Base-by-base conservation (phyloP, 2,888 invertebrate genomes). In the Agrotis puta region DNA sequence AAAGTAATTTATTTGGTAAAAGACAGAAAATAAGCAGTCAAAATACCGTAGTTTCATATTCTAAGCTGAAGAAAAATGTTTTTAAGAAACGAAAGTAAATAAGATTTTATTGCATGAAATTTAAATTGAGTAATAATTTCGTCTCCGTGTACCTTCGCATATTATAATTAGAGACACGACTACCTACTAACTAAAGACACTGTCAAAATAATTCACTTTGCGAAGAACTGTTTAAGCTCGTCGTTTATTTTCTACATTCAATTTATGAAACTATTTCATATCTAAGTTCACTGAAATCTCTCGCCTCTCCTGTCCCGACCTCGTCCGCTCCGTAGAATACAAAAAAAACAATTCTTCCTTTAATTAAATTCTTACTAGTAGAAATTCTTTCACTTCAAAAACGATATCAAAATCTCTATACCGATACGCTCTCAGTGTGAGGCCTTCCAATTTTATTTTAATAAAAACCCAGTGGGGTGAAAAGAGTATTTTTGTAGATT, bases 401-500 rank as follows among this genome's bases (percentile, higher is more conserved):
- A 39, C 27, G 2, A 63, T 45, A 63, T 27, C 48, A 67, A 63
- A 77, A 63, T 64, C 16, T 54, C 16, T 74, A 13, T 18, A 18
- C 22, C 33, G 20, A n/a, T 47, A 43, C 27, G 4, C 14, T 4
- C 43, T 4, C 27, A 4, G 50, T 47, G 14, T 39, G 58, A 64
- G n/a, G 11, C 50, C 11, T 22, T 11, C n/a, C 50, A 39, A 68
- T 78, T 61, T 72, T 65, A 70, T 81, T 71, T 75, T 48, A 18
- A 27, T 43, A 45, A 59, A 71, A 64, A 22, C 66, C 33, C 24
- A 39, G 59, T 63, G 56, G 51, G n/a, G 33, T 61, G 51, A 58
- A 57, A 58, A 39, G 45, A 54, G 27, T 61, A 71, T 76, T 82
- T 83, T 77, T 77, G 62, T 54, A 79, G 75, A 85, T 81, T 77